These are phyloP conservation scores for Enteromius afrohamiltoni DNA, from an alignment of 2,797 vertebrate species.

Conservation along the genomic window DNA sequence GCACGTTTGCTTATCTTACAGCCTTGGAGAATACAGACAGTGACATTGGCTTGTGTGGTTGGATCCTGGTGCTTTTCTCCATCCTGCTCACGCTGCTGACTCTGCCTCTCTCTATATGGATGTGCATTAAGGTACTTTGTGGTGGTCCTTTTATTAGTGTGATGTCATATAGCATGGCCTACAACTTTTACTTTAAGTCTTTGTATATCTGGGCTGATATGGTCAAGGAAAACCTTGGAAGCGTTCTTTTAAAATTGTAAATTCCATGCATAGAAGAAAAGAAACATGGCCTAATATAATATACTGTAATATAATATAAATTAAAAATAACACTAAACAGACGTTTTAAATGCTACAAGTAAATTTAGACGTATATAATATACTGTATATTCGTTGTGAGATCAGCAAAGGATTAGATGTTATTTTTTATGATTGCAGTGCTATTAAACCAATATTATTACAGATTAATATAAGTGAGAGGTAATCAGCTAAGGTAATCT, in stretches of 20 bases:
- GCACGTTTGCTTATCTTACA: constrained; percentile 34
- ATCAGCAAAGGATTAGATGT: background rate
- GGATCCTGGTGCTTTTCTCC: constrained; percentile 84
- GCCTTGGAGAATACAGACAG: constrained; percentile 65
- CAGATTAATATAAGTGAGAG: background rate
- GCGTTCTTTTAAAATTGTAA: background rate
- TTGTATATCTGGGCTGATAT: background rate
- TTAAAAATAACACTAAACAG: background rate
- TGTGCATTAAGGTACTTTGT: constrained; percentile 93
- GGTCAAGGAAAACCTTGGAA: background rate
- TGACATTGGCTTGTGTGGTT: constrained; percentile 83
- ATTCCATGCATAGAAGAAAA: background rate
- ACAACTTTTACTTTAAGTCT: background rate
- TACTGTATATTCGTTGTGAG: background rate
- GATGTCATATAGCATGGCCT: background rate
- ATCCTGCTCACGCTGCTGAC: constrained; percentile 82
- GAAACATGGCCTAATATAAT: background rate
- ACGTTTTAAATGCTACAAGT: background rate
- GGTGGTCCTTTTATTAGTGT: background rate
- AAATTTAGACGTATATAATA: background rate
- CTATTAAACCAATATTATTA: background rate
- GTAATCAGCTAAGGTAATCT: background rate
- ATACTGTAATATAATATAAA: background rate
- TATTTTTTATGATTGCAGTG: background rate
- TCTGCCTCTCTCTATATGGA: constrained; percentile 90